Percentiles rank a stretch among this genome's conserved stretches.
phyloP scores from a whole-genome alignment of 2,113 vertebrate genomes.

The Chelonoidis abingdonii region DNA sequence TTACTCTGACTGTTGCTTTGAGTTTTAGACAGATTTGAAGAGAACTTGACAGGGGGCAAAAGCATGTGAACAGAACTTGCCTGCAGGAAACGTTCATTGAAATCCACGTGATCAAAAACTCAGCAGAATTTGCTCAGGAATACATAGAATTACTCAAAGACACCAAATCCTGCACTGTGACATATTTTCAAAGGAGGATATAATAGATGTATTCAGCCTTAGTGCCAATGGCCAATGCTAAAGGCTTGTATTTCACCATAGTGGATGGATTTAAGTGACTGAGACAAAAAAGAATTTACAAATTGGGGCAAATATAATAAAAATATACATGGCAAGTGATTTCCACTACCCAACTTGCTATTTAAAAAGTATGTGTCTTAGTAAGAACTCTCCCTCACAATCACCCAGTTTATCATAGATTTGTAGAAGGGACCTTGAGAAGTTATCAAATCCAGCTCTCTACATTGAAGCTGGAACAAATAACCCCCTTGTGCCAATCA shows the following conservation, averaged over 20 bases:
- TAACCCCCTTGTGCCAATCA: not conserved
- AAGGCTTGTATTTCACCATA: not conserved
- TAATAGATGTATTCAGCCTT: not conserved
- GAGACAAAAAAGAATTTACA: not conserved
- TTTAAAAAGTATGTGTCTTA: not conserved
- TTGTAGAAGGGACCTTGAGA: not conserved
- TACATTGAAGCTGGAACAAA: not conserved
- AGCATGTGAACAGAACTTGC: not conserved
- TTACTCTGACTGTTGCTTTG: not conserved
- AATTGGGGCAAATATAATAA: not conserved
- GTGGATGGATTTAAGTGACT: not conserved
- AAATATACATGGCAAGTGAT: not conserved
- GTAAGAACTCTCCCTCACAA: accelerated
- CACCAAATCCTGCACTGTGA: not conserved
- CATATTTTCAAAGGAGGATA: accelerated
- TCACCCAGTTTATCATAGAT: not conserved
- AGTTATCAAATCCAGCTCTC: not conserved
- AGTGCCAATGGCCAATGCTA: accelerated
- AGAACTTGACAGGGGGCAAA: not conserved
- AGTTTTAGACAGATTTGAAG: not conserved
- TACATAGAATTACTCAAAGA: not conserved
- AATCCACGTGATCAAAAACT: accelerated
- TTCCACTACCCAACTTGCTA: not conserved
- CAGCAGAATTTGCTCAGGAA: not conserved
- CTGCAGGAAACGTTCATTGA: not conserved